Base-by-base conservation (phyloP, 1,140 invertebrate genomes). In the Cotesia vestalis region DNA sequence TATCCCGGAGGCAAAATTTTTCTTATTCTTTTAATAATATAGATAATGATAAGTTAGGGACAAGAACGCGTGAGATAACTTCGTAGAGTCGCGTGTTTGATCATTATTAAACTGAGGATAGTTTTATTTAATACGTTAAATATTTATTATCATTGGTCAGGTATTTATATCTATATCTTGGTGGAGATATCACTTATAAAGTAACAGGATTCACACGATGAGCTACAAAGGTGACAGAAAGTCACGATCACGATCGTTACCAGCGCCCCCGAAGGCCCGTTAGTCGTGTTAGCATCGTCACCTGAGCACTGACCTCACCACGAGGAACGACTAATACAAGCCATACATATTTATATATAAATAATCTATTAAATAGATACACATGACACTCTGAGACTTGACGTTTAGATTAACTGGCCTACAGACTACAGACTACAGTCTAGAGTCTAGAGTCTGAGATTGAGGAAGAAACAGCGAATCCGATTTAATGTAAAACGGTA, bases 301-400 rank as follows among this genome's bases (percentile, higher is more conserved):
- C 79, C 78, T 79, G 76, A 78, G 75, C 76, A 77, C 71, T 79
- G 79, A 80, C 78, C 79, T 74, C 78, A 67, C 74, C 8, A 9
- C 46, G 27, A 27, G 27, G 27, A 27, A 27, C 27, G 34, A 40
- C 8, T 20, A 60, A 69, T 69, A 72, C 52, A 17, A 61, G 20
- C 34, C 40, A 34, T 62, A 38, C 60, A 62, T 62, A 36, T 62
- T n/a, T 62, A 38, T 62, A n/a, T 62, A 62, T 27, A 20, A 34
- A 27, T 27, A 27, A 20, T 20, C 59, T 34, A 34, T 34, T 34
- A 60, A 11, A 35, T 60, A 35, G 14, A 60, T 60, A 60, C 27
- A 61, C 11, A 62, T 36, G 36, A 38, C 36, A 62, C 36, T 38
- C 14, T n/a, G 36, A 59, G 14, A 17, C 57, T 46, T 36, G 36